phyloP scores from a whole-genome alignment of 2,888 invertebrate genomes.

The Neoascia interrupta region DNA sequence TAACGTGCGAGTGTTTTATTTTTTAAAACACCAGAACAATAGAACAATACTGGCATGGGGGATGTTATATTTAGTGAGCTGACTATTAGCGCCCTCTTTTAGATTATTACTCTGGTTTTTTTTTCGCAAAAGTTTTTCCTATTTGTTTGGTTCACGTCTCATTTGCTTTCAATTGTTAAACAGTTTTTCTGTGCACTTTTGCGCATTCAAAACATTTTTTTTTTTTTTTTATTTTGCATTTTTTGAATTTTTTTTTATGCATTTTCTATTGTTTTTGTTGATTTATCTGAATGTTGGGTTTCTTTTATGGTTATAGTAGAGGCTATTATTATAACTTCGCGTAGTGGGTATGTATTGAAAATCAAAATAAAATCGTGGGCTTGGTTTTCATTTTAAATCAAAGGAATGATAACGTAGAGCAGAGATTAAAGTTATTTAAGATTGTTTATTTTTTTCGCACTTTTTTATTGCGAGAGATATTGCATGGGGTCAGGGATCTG shows the following conservation, averaged over 20 bases:
- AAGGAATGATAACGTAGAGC: too few relatives aligned
- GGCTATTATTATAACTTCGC: too few relatives aligned
- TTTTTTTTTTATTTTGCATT: slow-evolving; percentile 8
- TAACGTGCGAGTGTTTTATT: slow-evolving; percentile 33
- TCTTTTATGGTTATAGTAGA: too few relatives aligned
- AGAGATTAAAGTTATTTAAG: too few relatives aligned
- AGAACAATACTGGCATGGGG: slow-evolving; percentile 4
- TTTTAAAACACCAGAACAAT: slow-evolving; percentile 42
- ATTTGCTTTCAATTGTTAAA: slow-evolving; percentile 54
- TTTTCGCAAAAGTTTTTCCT: slow-evolving; percentile 36
- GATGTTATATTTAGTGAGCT: neutral
- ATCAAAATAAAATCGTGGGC: too few relatives aligned
- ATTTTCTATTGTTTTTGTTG: too few relatives aligned
- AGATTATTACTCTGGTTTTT: slow-evolving; percentile 24
- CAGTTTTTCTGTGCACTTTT: neutral
- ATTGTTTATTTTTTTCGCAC: too few relatives aligned
- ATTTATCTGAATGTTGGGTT: too few relatives aligned
- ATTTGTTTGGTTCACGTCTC: slow-evolving; percentile 60
- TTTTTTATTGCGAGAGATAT: too few relatives aligned
- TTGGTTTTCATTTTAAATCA: too few relatives aligned
- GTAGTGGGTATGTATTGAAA: too few relatives aligned
- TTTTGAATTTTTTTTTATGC: neutral
- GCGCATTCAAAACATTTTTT: slow-evolving; percentile 1
- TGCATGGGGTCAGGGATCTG: too few relatives aligned
- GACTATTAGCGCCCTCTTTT: slow-evolving; percentile 29